Percentiles rank a stretch among this genome's conserved stretches.
These are phyloP conservation scores for Chromobotia macracanthus DNA, from an alignment of 2,797 vertebrate genomes.

Conservation along the genomic window DNA sequence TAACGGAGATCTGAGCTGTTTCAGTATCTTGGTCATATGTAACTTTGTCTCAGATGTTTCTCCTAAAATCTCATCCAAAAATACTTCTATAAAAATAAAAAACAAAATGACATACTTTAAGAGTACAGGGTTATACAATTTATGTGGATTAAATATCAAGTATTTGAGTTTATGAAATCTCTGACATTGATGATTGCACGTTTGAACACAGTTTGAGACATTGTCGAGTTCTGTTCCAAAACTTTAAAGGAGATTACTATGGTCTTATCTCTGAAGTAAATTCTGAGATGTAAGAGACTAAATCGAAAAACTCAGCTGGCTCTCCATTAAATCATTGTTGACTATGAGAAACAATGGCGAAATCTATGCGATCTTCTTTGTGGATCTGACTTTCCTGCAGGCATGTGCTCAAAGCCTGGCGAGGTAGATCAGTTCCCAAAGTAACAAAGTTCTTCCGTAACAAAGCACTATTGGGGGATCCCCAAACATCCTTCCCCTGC, in stretches of 20 bases:
- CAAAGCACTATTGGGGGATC: constrained; percentile 20
- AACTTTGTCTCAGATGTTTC: not conserved
- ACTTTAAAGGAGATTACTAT: not conserved
- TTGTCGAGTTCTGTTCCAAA: not conserved
- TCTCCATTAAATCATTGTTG: too few relatives aligned
- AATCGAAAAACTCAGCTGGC: not conserved
- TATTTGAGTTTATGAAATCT: too few relatives aligned
- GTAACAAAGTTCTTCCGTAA: constrained; percentile 13
- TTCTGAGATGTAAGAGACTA: not conserved
- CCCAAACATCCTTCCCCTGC: constrained; percentile 30
- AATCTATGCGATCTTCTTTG: too few relatives aligned
- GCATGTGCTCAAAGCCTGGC: not conserved
- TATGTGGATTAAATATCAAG: too few relatives aligned
- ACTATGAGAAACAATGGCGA: not conserved
- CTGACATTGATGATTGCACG: too few relatives aligned
- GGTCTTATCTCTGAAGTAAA: not conserved
- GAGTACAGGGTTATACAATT: too few relatives aligned
- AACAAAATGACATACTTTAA: too few relatives aligned
- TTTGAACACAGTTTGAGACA: not conserved
- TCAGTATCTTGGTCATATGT: not conserved
- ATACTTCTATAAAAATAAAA: too few relatives aligned
- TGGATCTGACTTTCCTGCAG: too few relatives aligned
- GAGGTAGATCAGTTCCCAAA: not conserved
- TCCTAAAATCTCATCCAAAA: not conserved
- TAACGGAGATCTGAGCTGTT: not conserved